phyloP scores from a whole-genome alignment of 2,797 vertebrate genomes.

The Xenops minutus region DNA sequence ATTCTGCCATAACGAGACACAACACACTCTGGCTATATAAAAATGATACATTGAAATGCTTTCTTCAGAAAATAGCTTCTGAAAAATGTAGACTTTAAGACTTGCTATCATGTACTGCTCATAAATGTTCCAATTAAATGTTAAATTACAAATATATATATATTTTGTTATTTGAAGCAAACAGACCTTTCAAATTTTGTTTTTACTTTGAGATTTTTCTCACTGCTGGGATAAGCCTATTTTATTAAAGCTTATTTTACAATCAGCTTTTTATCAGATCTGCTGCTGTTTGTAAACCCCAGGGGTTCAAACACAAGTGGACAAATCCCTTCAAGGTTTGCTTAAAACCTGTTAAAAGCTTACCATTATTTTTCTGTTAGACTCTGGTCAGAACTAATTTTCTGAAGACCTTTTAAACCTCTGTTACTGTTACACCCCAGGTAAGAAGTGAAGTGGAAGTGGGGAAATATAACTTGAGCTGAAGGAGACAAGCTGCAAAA shows the following conservation, averaged over 20 bases:
- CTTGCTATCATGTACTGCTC: neutral
- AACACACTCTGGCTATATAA: slow-evolving; percentile 17
- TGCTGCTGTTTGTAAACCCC: neutral
- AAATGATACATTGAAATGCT: slow-evolving; percentile 47
- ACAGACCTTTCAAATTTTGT: neutral
- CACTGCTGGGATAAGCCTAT: neutral
- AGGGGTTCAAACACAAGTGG: neutral
- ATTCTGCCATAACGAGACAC: slow-evolving; percentile 9
- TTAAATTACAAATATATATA: neutral
- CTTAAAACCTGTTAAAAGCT: neutral
- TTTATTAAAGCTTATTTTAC: slow-evolving; percentile 38
- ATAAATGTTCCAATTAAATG: slow-evolving; percentile 39
- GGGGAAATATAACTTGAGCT: neutral
- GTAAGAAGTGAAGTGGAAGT: neutral
- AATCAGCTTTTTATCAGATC: slow-evolving; percentile 7
- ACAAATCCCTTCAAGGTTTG: neutral
- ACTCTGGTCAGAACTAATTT: neutral
- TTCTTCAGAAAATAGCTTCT: slow-evolving; percentile 37
- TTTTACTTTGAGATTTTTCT: slow-evolving; percentile 22
- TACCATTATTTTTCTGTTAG: neutral
- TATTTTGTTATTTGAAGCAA: neutral
- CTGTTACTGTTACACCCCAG: neutral
- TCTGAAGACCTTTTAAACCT: neutral
- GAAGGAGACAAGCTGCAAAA: neutral
- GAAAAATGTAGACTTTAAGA: slow-evolving; percentile 17